phyloP scores from a whole-genome alignment of 2,888 invertebrate genomes.

The Melolontha melolontha region DNA sequence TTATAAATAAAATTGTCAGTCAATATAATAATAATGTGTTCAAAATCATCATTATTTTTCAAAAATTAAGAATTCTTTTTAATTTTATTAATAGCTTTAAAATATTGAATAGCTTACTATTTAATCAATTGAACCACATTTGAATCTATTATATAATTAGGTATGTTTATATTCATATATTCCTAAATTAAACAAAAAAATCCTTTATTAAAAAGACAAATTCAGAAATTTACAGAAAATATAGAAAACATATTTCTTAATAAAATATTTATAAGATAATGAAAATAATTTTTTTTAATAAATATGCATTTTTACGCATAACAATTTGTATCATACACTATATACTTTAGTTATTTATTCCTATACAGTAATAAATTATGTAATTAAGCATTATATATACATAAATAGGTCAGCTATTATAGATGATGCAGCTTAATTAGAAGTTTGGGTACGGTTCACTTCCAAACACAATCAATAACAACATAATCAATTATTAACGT shows the following conservation, averaged over 20 bases:
- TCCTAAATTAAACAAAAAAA: too few species aligned
- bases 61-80: too few species aligned
- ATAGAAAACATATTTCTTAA: neutral
- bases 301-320: constrained; percentile 4
- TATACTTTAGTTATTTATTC: constrained; percentile 15
- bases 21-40: too few species aligned
- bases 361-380: constrained; percentile 1
- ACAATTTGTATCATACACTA: constrained; percentile 5
- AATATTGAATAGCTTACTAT: too few species aligned
- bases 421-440: constrained; percentile 34
- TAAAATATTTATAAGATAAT: constrained; percentile 1
- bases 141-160: too few species aligned
- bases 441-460: constrained; percentile 26
- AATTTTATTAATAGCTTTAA: too few species aligned
- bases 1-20: too few species aligned
- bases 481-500: constrained; percentile 30
- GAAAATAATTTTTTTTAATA: neutral
- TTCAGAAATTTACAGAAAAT: neutral
- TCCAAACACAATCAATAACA: constrained; percentile 35
- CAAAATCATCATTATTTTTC: too few species aligned
- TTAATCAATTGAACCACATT: too few species aligned
- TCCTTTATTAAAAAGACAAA: too few species aligned
- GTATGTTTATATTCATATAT: too few species aligned
- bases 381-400: constrained; percentile 20
- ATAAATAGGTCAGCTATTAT: constrained; percentile 34